Percentiles rank a stretch among this genome's conserved stretches.
These are phyloP conservation scores for Chironomus tepperi DNA, from an alignment of 1,140 invertebrate genomes.

Conservation along the genomic window DNA sequence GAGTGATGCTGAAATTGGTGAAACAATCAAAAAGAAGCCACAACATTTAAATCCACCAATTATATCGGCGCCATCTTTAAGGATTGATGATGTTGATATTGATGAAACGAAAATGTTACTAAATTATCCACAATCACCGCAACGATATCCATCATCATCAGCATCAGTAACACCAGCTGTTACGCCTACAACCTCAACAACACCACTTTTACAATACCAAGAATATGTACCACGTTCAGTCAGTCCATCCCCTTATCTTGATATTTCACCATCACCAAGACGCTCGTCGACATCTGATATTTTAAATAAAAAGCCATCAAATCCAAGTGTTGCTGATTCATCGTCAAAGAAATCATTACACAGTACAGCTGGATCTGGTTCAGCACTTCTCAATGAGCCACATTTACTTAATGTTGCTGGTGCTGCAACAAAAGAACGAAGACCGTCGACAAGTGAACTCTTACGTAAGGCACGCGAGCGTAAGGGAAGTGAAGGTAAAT, in stretches of 20 bases:
- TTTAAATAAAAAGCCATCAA: conserved; percentile 14
- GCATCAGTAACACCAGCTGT: conserved; percentile 29
- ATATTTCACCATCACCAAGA: conserved; percentile 23
- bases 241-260: conserved; percentile 24
- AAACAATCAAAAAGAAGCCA: not conserved
- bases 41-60: not conserved
- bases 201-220: conserved; percentile 29
- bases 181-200: conserved; percentile 8
- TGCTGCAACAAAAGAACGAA: conserved; percentile 29
- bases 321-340: conserved; percentile 26
- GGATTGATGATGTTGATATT: conserved; percentile 35
- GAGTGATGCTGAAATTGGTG: conserved; percentile 17
- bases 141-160: conserved; percentile 30
- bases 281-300: conserved; percentile 30
- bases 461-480: conserved; percentile 36
- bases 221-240: conserved; percentile 22
- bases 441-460: conserved; percentile 38
- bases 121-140: conserved; percentile 33
- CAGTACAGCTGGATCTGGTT: conserved; percentile 33
- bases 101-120: conserved; percentile 31
- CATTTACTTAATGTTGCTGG: conserved; percentile 29
- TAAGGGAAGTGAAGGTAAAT: conserved; percentile 35
- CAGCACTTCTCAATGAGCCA: conserved; percentile 35
- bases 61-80: conserved; percentile 32
- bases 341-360: conserved; percentile 23